Evolutionary conservation across 1,140 invertebrate species (phyloP).

Genomic region (Anastrepha ludens): DNA sequence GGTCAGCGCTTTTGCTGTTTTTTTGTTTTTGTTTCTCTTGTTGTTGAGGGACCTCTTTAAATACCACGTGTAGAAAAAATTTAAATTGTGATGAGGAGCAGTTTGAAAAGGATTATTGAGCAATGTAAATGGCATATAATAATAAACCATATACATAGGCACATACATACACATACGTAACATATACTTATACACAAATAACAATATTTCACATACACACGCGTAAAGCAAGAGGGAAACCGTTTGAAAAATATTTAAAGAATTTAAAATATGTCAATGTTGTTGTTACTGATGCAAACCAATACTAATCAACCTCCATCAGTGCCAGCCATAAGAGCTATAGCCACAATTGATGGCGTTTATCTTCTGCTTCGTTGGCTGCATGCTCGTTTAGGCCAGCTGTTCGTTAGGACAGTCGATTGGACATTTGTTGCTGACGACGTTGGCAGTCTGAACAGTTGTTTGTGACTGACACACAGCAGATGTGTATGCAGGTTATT

Average conservation of each 20-base stretch:
- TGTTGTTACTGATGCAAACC: not conserved
- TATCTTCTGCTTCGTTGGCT: constrained; percentile 45
- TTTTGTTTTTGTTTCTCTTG: not conserved
- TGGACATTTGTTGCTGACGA: constrained; percentile 24
- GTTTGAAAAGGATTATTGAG: not conserved
- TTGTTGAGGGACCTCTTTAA: not conserved
- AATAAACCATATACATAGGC: not conserved
- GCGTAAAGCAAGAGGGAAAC: too few species aligned
- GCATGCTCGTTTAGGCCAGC: not conserved
- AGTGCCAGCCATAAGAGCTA: not conserved
- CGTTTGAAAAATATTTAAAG: not conserved
- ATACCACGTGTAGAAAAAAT: not conserved
- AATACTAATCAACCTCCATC: constrained; percentile 8
- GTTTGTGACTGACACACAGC: not conserved
- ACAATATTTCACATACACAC: not conserved
- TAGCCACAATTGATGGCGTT: constrained; percentile 43
- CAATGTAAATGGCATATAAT: constrained; percentile 16
- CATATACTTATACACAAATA: not conserved
- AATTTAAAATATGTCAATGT: not conserved
- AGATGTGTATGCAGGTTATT: not conserved
- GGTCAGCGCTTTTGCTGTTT: not conserved
- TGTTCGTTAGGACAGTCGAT: constrained; percentile 30
- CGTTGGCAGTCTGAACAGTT: not conserved
- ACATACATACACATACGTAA: not conserved
- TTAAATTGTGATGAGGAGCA: not conserved